These are phyloP conservation scores for Neolamprologus falcicula DNA, from an alignment of 2,113 vertebrate species.

Conservation along the genomic window DNA sequence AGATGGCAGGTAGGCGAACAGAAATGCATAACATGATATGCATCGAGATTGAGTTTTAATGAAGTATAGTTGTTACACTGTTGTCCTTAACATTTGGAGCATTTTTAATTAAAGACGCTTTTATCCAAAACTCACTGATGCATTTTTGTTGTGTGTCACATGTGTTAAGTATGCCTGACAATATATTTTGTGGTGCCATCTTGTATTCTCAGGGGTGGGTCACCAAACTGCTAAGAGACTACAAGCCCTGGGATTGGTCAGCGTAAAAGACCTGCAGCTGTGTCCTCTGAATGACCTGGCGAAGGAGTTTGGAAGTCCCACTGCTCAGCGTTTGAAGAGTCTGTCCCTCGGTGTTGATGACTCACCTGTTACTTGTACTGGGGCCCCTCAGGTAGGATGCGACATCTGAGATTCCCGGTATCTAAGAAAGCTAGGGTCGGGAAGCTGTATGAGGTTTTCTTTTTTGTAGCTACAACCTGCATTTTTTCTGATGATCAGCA, in stretches of 20 bases:
- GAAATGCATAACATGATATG: neutral
- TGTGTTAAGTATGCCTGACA: neutral
- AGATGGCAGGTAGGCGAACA: neutral
- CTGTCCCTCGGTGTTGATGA: slow-evolving; percentile 79
- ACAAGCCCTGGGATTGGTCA: slow-evolving; percentile 71
- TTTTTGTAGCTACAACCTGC: neutral
- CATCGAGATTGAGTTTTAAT: neutral
- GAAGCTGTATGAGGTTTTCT: neutral
- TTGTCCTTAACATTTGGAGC: neutral
- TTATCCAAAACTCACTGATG: neutral
- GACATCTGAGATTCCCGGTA: neutral
- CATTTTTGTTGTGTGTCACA: neutral
- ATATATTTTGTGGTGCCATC: neutral
- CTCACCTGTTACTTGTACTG: slow-evolving; percentile 74
- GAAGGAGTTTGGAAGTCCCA: slow-evolving; percentile 73
- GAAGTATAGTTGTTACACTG: neutral
- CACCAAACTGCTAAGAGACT: slow-evolving; percentile 77
- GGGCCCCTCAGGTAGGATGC: slow-evolving; percentile 80
- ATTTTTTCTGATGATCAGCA: neutral
- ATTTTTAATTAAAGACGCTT: neutral
- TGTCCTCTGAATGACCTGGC: slow-evolving; percentile 65
- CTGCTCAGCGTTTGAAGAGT: slow-evolving; percentile 75
- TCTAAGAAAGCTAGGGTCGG: neutral
- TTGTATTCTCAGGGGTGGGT: slow-evolving; percentile 75
- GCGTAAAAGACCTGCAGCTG: slow-evolving; percentile 72